Evolutionary conservation across 1,140 invertebrate species (phyloP).

Genomic region (Pachyrhynchus sulphureomaculatus): DNA sequence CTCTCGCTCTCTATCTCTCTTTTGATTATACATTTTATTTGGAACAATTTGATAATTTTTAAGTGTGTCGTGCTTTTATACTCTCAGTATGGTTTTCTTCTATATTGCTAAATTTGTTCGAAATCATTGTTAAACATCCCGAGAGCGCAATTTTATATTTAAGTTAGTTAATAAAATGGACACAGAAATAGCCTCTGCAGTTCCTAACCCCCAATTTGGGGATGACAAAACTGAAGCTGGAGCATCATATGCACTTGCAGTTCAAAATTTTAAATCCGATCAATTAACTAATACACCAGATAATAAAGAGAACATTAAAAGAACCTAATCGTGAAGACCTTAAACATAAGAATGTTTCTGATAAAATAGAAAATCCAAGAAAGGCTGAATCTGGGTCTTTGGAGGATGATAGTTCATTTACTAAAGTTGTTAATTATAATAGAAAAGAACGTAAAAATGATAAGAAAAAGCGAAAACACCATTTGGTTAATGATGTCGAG

Average conservation of each 20-base stretch:
- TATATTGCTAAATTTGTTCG: slow-evolving; percentile 44
- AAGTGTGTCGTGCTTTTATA: slow-evolving; percentile 46
- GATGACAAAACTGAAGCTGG: slow-evolving; percentile 33
- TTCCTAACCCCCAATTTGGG: slow-evolving; percentile 27
- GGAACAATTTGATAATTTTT: slow-evolving; percentile 3
- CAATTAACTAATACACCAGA: slow-evolving; percentile 11
- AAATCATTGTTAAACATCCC: slow-evolving; percentile 33
- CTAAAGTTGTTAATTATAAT: slow-evolving; percentile 55
- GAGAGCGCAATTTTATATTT: slow-evolving; percentile 19
- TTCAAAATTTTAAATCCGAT: slow-evolving; percentile 45
- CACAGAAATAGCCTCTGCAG: slow-evolving; percentile 33
- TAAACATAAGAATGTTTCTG: neutral
- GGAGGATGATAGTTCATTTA: slow-evolving; percentile 56
- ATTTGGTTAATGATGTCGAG: slow-evolving; percentile 31
- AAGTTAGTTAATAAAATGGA: slow-evolving; percentile 36
- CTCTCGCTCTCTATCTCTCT: neutral
- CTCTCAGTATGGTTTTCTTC: slow-evolving; percentile 48
- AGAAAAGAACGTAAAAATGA: slow-evolving; percentile 55
- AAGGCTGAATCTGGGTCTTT: slow-evolving; percentile 14
- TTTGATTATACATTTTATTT: slow-evolving; percentile 14
- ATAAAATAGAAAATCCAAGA: slow-evolving; percentile 22
- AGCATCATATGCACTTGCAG: slow-evolving; percentile 48
- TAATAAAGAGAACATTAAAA: slow-evolving; percentile 43
- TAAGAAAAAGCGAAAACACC: slow-evolving; percentile 41
- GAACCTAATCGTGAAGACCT: slow-evolving; percentile 24